phyloP scores from a whole-genome alignment of 2,113 vertebrate genomes.

The Nesoenas mayeri region DNA sequence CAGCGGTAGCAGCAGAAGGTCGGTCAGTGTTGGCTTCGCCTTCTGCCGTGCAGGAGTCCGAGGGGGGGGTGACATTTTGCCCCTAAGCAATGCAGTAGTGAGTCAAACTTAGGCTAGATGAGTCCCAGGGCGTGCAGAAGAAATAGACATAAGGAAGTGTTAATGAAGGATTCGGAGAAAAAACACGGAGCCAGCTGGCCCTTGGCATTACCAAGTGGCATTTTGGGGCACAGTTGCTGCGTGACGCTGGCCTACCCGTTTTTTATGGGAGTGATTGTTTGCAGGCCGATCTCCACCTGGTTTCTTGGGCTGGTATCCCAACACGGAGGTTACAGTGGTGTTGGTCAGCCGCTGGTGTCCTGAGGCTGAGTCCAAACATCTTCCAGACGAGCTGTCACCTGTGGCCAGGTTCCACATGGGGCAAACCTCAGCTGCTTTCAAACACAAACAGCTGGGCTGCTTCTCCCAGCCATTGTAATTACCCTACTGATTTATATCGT shows the following conservation, averaged over 20 bases:
- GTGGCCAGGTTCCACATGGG: rapidly evolving
- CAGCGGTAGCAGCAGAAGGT: rapidly evolving
- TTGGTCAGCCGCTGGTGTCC: rapidly evolving
- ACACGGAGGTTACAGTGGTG: rapidly evolving
- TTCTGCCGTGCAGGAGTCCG: not conserved
- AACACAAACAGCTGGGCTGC: rapidly evolving
- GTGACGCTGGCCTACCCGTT: rapidly evolving
- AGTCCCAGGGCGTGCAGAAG: rapidly evolving
- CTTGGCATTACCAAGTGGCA: rapidly evolving
- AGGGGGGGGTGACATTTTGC: rapidly evolving
- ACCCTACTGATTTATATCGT: rapidly evolving
- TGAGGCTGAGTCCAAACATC: not conserved
- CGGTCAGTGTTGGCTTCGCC: no score
- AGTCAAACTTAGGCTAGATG: rapidly evolving
- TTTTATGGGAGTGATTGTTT: rapidly evolving
- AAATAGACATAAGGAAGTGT: not conserved
- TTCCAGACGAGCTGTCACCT: not conserved
- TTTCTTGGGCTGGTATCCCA: not conserved
- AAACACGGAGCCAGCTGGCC: rapidly evolving
- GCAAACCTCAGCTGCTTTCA: not conserved
- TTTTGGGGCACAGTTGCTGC: rapidly evolving
- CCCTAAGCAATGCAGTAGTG: rapidly evolving
- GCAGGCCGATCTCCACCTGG: rapidly evolving
- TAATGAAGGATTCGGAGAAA: not conserved
- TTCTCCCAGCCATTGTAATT: not conserved